Base-by-base conservation (phyloP, 2,113 vertebrate genomes). In the Podarcis raffonei region DNA sequence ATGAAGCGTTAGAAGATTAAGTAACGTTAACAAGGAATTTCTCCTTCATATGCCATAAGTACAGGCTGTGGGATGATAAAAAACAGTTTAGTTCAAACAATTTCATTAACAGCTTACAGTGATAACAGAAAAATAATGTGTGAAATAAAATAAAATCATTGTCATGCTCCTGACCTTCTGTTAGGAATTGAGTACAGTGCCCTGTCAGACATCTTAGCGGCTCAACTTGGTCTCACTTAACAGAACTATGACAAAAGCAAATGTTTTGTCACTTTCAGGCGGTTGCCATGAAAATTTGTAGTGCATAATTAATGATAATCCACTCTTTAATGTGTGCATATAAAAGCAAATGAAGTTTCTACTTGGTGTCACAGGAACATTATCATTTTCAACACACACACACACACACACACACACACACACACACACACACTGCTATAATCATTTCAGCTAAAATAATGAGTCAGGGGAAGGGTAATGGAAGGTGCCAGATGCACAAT, bases 161-260 rank as follows among this genome's bases (percentile, higher is more conserved):
- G 94, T 95, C 96, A 92, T 93, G 93, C 94, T 96, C 93, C 93
- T 94, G 94, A 96, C 95, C 95, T 92, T 92, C 77, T 77, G 75
- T 90, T 95, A 93, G 93, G 96, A 96, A 96, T 96, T 97, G 96
- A 96, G 93, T 93, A 92, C 89, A 94, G 92, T 92, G 93, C 94
- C 95, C 90, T 96, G 94, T 96, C 95, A 96, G 92, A 95, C 94
- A 94, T 95, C 94, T 96, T 87, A 85, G 20, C 94, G 94, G 94
- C 94, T 97, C 96, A 95, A 89, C 94, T 95, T 96, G 94, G 94
- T 91, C 95, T 97, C 93, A 95, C 84, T 94, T 96, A 97, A 94
- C 95, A 97, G 92, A 96, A 97, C 94, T 94, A 95, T 94, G 95
- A 97, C 94, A 96, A 97, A 96, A 97, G 96, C 95, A 97, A 97